phyloP scores from a whole-genome alignment of 2,113 vertebrate species.

The Gulo gulo region DNA sequence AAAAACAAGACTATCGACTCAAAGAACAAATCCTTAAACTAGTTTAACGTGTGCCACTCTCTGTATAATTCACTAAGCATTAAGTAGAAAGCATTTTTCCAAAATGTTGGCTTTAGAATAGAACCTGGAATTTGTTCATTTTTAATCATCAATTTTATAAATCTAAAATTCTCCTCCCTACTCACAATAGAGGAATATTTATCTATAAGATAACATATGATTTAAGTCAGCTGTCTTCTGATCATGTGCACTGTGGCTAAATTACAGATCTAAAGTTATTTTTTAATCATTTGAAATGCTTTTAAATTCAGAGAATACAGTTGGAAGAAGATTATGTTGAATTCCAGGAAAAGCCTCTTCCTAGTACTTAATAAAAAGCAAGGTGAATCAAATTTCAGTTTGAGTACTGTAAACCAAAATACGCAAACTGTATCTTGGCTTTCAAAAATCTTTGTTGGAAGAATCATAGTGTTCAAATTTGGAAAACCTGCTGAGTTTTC shows the following conservation, averaged over 20 bases:
- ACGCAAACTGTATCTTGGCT: constrained; percentile 50
- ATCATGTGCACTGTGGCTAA: neutral
- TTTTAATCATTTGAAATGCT: constrained; percentile 58
- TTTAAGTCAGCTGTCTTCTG: constrained; percentile 28
- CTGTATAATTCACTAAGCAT: neutral
- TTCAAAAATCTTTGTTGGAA: constrained; percentile 72
- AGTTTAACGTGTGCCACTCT: neutral
- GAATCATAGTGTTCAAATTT: constrained; percentile 66
- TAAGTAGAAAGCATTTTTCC: neutral
- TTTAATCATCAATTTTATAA: constrained; percentile 33
- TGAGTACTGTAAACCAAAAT: constrained; percentile 64
- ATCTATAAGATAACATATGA: constrained; percentile 30
- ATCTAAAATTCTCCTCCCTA: neutral
- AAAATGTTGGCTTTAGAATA: constrained; percentile 39
- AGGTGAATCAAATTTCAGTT: constrained; percentile 77
- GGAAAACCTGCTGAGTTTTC: constrained; percentile 72
- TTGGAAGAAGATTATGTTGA: constrained; percentile 72
- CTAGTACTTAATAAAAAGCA: constrained; percentile 78
- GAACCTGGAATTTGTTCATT: constrained; percentile 14
- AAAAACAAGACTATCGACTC: neutral
- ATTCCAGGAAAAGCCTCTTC: constrained; percentile 77
- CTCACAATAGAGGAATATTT: neutral
- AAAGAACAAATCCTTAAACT: neutral
- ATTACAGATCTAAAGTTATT: constrained; percentile 54
- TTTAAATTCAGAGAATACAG: constrained; percentile 59